A percentile compares a stretch with the other conserved stretches of the same genome.
These are phyloP conservation scores for Crocodylus rhombifer DNA, from an alignment of 2,797 vertebrate genomes.

Conservation along the genomic window DNA sequence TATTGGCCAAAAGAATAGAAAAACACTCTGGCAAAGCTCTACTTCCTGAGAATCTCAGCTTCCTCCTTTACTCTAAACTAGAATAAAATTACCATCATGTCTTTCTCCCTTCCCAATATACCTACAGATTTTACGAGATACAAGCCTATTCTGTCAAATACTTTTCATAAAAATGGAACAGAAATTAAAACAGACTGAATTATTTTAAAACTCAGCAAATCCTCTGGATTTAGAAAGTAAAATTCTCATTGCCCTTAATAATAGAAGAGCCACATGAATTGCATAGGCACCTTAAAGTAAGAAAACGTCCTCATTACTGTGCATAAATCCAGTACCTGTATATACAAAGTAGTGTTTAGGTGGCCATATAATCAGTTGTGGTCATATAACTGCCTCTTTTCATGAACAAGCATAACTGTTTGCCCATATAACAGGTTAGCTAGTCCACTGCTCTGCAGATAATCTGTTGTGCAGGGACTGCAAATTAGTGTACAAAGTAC, in stretches of 20 bases:
- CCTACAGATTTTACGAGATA: neutral
- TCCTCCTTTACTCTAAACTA: neutral
- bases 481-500: neutral
- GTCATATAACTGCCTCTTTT: neutral
- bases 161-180: neutral
- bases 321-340: neutral
- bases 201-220: neutral
- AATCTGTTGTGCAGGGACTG: neutral
- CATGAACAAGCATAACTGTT: neutral
- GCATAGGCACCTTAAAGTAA: neutral
- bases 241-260: neutral
- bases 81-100: neutral
- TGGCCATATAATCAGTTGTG: neutral
- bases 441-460: neutral
- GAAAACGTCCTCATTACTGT: neutral
- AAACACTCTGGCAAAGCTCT: neutral
- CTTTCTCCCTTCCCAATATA: fast-evolving
- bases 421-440: neutral
- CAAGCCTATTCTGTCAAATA: neutral
- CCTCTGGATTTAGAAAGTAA: neutral
- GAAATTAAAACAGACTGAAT: neutral
- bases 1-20: neutral
- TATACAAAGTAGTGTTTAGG: neutral
- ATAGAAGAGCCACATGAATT: neutral
- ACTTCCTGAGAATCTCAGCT: neutral